phyloP scores from a whole-genome alignment of 2,888 invertebrate genomes.

The Stenichneumon culpator region DNA sequence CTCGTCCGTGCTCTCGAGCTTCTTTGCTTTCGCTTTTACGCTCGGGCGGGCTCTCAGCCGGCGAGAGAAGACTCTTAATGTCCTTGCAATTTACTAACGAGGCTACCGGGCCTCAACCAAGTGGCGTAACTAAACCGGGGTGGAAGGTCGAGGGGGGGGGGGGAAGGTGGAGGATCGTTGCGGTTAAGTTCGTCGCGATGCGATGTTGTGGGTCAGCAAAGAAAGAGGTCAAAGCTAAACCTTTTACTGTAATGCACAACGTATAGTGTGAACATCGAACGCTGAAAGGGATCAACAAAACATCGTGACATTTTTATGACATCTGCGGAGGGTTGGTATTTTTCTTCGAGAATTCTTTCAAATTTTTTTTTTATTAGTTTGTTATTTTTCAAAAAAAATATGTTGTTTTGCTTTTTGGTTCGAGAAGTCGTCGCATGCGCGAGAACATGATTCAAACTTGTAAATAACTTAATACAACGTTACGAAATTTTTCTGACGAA shows the following conservation, averaged over 20 bases:
- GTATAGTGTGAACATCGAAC: not conserved
- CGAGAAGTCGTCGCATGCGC: no score
- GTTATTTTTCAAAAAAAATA: no score
- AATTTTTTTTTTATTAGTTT: no score
- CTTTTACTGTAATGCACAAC: not conserved
- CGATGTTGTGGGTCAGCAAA: constrained; percentile 28
- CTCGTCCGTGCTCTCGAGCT: not conserved
- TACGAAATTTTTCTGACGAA: no score
- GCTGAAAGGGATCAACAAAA: no score
- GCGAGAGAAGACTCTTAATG: constrained; percentile 21
- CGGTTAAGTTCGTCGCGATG: constrained; percentile 37
- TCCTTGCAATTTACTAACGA: constrained; percentile 45
- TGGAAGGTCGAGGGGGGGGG: constrained; percentile 1
- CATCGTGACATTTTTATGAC: no score
- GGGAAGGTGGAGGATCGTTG: not conserved
- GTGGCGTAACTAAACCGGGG: constrained; percentile 39
- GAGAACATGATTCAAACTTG: no score
- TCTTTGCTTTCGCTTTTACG: constrained; percentile 18
- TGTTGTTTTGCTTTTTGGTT: no score
- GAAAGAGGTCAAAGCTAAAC: constrained; percentile 39
- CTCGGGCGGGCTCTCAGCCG: constrained; percentile 10
- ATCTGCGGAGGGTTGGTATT: no score
- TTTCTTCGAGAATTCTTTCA: no score
- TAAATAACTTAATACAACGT: no score
- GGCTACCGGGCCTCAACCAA: constrained; percentile 38